Base-by-base conservation (phyloP, 2,888 invertebrate species). In the Amphipyra berbera region DNA sequence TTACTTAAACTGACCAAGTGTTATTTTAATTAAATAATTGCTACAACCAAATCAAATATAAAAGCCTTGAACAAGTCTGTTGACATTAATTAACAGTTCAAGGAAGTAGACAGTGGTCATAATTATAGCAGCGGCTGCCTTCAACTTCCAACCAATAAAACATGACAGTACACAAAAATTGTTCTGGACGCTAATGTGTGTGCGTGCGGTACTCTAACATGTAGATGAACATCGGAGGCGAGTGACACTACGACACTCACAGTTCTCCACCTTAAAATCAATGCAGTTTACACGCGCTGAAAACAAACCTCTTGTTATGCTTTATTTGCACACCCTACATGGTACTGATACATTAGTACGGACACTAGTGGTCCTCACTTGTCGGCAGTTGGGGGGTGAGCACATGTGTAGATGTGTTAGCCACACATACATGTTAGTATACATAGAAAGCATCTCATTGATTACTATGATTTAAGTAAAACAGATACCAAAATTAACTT, bases 241-340 rank as follows among this genome's bases (percentile, higher is more conserved):
- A 92, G 92, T 91, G 92, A 89, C 91, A 86, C 94, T 93, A 93
- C 91, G 88, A 92, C 94, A 95, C 95, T 95, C 95, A 95, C 95
- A 95, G 95, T 95, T 95, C 91, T 95, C 95, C 95, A 95, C 95
- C 93, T 95, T 95, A 94, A 95, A 95, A 95, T 95, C 95, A 95
- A 95, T 94, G 95, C 94, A 95, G 95, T 95, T 95, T 91, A 95
- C 95, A 93, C 95, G 95, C 89, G 95, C 95, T 95, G 95, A 95
- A 93, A 95, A 95, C 93, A 95, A 94, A 94, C 89, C 91, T 90
- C 87, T 85, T 79, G 90, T 94, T 94, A 94, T 86, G 88, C 87
- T 88, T 89, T 84, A 86, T 88, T 85, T 84, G 86, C 88, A 91
- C 89, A 90, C 86, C 88, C 87, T 88, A 88, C 56, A 66, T 61